Conservation (phyloP, 2,113 vertebrate species). For the Cinclus cinclus region DNA sequence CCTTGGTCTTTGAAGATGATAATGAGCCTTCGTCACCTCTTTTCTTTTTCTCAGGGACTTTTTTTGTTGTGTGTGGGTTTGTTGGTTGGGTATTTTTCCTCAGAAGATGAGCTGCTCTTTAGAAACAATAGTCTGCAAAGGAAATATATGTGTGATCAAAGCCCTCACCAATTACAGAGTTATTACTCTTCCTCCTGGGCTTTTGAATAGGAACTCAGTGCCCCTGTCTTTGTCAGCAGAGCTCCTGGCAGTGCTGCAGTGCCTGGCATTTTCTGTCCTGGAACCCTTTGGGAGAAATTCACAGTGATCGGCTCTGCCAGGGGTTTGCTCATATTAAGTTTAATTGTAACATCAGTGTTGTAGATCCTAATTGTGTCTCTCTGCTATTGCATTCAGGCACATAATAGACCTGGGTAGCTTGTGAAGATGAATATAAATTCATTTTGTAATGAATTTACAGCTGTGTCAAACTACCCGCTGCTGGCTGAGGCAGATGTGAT, state of each 20-base stretch:
- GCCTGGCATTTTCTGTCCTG: not conserved
- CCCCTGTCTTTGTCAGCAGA: constrained; percentile 24
- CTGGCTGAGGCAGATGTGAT: not conserved
- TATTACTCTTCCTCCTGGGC: constrained; percentile 61
- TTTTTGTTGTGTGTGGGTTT: not conserved
- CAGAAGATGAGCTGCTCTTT: constrained; percentile 70
- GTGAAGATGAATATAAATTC: constrained; percentile 34
- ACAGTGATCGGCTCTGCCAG: not conserved
- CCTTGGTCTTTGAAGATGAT: constrained; percentile 70
- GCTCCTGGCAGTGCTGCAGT: not conserved
- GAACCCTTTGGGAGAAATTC: not conserved
- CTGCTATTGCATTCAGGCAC: constrained; percentile 23
- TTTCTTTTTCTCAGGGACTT: not conserved
- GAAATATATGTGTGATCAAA: constrained; percentile 76
- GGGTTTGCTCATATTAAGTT: not conserved
- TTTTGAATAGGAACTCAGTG: not conserved
- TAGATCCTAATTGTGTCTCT: constrained; percentile 20
- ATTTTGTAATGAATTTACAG: not conserved
- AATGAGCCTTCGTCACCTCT: constrained; percentile 59
- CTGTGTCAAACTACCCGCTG: not conserved
- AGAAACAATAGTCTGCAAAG: constrained; percentile 52
- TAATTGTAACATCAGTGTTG: not conserved
- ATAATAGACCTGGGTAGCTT: constrained; percentile 26
- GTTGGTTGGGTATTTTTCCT: not conserved
- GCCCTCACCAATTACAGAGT: constrained; percentile 63